These are phyloP conservation scores for Benthosema pterotum DNA, from an alignment of 2,797 vertebrate species.

Conservation along the genomic window DNA sequence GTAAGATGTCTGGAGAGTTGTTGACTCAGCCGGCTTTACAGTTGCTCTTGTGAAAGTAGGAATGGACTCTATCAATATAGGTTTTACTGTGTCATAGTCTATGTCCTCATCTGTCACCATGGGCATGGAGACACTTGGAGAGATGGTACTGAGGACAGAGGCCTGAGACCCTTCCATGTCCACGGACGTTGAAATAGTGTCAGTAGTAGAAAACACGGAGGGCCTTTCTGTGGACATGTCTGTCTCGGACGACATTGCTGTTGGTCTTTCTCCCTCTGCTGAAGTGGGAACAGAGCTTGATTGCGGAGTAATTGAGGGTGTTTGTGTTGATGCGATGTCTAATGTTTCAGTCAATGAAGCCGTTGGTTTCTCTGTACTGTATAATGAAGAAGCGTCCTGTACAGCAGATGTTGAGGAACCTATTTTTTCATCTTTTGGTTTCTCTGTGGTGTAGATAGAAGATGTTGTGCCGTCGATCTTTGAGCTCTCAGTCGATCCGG, in stretches of 20 bases:
- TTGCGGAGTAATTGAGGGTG: background rate
- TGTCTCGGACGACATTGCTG: background rate
- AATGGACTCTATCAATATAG: no score
- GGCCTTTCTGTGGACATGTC: background rate
- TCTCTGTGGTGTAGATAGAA: conserved; percentile 17
- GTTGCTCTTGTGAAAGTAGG: no score
- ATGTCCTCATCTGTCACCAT: no score
- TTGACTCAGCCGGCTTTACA: no score
- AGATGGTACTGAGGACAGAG: no score
- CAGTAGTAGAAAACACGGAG: no score
- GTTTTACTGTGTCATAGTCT: no score
- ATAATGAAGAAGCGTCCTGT: background rate
- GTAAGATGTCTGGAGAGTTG: background rate
- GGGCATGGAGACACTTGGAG: no score
- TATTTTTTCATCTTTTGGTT: conserved; percentile 1
- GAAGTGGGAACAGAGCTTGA: background rate
- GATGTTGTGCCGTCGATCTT: background rate
- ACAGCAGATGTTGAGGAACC: conserved; percentile 1
- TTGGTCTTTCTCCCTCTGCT: conserved; percentile 11
- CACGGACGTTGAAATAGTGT: no score
- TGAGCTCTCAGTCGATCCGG: background rate
- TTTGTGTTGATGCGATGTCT: conserved; percentile 19
- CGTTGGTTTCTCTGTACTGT: conserved; percentile 27
- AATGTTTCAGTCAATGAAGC: background rate
- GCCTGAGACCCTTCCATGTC: no score